Conservation (phyloP, 2,113 vertebrate genomes). For the Okapia johnstoni region DNA sequence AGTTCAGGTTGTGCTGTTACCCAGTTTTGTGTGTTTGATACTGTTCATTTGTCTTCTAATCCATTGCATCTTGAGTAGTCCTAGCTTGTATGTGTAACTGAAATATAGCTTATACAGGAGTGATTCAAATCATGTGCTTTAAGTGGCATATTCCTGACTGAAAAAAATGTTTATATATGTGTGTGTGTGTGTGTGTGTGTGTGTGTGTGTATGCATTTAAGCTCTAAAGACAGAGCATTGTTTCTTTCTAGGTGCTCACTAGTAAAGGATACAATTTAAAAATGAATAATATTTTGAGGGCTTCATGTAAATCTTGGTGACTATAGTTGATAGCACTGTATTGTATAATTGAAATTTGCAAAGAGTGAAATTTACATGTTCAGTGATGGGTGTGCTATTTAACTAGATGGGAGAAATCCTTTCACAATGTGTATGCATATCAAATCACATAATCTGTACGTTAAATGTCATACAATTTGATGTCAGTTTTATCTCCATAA, state of each 20-base stretch:
- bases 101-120: background rate
- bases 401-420: background rate
- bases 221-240: background rate
- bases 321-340: background rate
- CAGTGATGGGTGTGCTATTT: background rate
- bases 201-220: background rate
- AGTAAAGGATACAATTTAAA: background rate
- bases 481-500: background rate
- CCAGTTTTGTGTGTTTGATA: background rate
- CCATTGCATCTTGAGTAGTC: background rate
- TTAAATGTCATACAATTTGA: background rate
- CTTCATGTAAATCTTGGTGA: background rate
- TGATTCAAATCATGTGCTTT: background rate
- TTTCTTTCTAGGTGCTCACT: background rate
- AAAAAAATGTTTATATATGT: fast-evolving
- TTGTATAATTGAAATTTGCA: background rate
- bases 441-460: background rate
- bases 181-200: background rate
- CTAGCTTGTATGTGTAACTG: background rate
- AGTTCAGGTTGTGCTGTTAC: fast-evolving
- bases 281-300: background rate
- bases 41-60: background rate
- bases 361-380: background rate
- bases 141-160: background rate
- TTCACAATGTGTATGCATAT: background rate